These are phyloP conservation scores for Drosophila percnosoma DNA, from an alignment of 2,888 invertebrate species.

Conservation along the genomic window DNA sequence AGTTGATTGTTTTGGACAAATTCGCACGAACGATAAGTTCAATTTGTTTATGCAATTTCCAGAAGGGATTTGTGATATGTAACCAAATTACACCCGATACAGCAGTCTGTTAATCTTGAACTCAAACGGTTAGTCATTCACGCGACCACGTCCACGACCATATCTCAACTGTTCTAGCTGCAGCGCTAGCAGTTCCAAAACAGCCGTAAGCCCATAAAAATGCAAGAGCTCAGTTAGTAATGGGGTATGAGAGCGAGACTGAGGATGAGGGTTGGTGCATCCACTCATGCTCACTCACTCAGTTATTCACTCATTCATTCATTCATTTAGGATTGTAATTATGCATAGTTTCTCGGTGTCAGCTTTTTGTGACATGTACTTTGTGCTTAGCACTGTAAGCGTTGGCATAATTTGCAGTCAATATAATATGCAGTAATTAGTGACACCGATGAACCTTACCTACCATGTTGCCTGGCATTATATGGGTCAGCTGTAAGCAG, in stretches of 20 bases:
- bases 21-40: constrained; percentile 19
- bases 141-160: constrained; percentile 52
- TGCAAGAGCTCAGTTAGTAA: constrained; percentile 57
- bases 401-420: constrained; percentile 61
- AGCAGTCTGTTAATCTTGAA: constrained; percentile 9
- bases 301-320: constrained; percentile 19
- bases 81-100: constrained; percentile 12
- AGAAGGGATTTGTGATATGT: constrained; percentile 6
- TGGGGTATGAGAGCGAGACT: constrained; percentile 33
- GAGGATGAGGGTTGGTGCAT: constrained; percentile 26
- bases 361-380: constrained; percentile 16
- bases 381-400: constrained; percentile 33
- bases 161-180: constrained; percentile 61
- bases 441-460: constrained; percentile 59
- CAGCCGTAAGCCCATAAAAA: constrained; percentile 75
- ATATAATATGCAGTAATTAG: constrained; percentile 68
- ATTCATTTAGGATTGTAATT: constrained; percentile 33
- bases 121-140: constrained; percentile 22
- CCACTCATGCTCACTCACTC: constrained; percentile 21
- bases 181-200: constrained; percentile 30
- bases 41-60: constrained; percentile 53
- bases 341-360: constrained; percentile 43
- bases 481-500: constrained; percentile 46
- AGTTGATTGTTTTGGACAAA: constrained; percentile 29
- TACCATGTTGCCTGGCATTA: constrained; percentile 14